phyloP scores from a whole-genome alignment of 2,888 invertebrate species.

The Conomelus anceps region DNA sequence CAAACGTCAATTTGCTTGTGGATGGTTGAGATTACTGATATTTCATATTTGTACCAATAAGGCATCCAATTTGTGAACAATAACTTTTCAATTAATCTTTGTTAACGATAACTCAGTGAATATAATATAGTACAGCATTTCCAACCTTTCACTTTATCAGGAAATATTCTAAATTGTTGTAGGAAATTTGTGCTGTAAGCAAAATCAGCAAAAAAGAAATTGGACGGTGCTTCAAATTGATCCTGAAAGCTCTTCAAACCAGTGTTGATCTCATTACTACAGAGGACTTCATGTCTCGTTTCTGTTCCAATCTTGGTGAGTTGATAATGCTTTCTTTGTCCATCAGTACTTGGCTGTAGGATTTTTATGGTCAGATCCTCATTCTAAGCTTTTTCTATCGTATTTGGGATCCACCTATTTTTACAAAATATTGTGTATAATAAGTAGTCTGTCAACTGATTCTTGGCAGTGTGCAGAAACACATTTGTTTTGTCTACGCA shows the following conservation, averaged over 20 bases:
- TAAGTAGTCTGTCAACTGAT: too few species aligned
- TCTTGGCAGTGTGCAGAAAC: too few species aligned
- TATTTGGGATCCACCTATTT: too few species aligned
- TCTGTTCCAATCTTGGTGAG: constrained; percentile 83
- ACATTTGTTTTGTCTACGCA: too few species aligned
- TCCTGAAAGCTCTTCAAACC: constrained; percentile 91
- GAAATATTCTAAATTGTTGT: constrained; percentile 17
- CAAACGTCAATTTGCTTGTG: too few species aligned
- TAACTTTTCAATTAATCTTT: too few species aligned
- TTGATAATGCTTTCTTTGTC: neutral
- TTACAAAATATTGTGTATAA: too few species aligned
- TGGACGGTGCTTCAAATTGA: constrained; percentile 94
- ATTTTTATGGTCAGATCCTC: neutral
- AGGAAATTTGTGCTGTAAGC: constrained; percentile 96
- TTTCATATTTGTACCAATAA: too few species aligned
- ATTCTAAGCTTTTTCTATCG: neutral
- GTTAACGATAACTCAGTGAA: too few species aligned
- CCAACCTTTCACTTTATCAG: neutral
- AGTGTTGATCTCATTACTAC: constrained; percentile 97
- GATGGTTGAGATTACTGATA: too few species aligned
- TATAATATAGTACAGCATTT: neutral
- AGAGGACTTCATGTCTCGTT: constrained; percentile 98
- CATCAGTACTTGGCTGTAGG: neutral
- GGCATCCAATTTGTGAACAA: too few species aligned
- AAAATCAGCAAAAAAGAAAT: constrained; percentile 99